These are phyloP conservation scores for Donacobius atricapilla DNA, from an alignment of 2,113 vertebrate species.

Conservation along the genomic window DNA sequence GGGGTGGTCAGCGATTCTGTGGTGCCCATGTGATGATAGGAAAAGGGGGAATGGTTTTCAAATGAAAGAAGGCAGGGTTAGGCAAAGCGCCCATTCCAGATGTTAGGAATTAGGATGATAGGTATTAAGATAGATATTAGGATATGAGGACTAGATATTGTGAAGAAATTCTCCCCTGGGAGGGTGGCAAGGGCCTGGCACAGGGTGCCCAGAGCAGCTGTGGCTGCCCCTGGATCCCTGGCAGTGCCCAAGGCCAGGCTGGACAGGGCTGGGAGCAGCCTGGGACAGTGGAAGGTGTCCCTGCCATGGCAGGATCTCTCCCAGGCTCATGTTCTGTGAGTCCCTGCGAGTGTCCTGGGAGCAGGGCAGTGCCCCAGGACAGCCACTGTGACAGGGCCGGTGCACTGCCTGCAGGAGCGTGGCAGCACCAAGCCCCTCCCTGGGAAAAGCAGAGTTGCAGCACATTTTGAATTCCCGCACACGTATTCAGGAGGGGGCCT, in stretches of 20 bases:
- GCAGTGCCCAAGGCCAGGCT: fast-evolving
- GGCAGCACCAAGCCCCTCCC: background rate
- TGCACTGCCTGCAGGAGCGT: background rate
- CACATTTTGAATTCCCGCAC: background rate
- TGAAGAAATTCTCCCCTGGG: background rate
- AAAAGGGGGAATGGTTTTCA: background rate
- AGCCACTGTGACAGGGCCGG: background rate
- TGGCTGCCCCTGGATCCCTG: background rate
- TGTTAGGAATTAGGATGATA: background rate
- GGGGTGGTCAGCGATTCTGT: background rate
- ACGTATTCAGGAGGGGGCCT: background rate
- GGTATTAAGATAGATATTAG: background rate
- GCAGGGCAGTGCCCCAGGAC: background rate
- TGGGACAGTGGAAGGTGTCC: background rate
- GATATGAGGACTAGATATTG: background rate
- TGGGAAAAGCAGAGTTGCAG: background rate
- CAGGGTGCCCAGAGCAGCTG: background rate
- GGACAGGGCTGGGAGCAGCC: fast-evolving
- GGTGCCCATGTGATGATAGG: background rate
- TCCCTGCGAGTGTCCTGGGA: background rate
- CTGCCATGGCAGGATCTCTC: background rate
- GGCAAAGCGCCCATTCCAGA: background rate
- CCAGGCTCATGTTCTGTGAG: background rate
- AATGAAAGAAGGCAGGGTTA: background rate
- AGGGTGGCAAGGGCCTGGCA: background rate